Evolutionary conservation across 2,888 invertebrate genomes (phyloP).

Genomic region (Drosophila suboccidentalis): DNA sequence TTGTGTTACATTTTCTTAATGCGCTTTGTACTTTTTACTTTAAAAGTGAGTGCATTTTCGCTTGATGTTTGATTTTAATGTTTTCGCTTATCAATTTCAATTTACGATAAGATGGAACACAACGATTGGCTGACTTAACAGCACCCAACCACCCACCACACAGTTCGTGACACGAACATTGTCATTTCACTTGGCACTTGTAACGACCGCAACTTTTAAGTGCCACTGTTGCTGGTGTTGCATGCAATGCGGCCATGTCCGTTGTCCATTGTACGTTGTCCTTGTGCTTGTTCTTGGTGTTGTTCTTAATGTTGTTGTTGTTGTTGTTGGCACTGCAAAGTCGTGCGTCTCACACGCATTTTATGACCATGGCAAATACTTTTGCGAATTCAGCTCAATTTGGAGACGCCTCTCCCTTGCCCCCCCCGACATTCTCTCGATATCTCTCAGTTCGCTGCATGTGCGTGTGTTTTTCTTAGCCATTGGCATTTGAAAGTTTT

Average conservation of each 20-base stretch:
- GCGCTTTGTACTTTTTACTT: conserved; percentile 4
- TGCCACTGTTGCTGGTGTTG: conserved; percentile 10
- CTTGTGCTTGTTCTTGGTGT: conserved; percentile 44
- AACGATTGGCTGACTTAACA: conserved; percentile 42
- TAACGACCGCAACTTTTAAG: conserved; percentile 57
- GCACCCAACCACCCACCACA: not conserved
- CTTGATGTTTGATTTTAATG: conserved; percentile 32
- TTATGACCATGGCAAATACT: conserved; percentile 51
- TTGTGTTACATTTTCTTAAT: not conserved
- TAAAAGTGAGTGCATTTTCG: conserved; percentile 15
- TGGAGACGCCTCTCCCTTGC: not conserved
- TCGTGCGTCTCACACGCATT: conserved; percentile 47
- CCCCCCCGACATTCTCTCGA: not conserved
- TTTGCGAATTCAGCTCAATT: conserved; percentile 33
- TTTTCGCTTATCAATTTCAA: conserved; percentile 50
- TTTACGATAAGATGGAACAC: conserved; percentile 45
- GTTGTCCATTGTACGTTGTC: conserved; percentile 23
- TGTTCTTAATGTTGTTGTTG: conserved; percentile 6
- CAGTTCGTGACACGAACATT: conserved; percentile 15
- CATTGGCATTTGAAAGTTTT: conserved; percentile 57
- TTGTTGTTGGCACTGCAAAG: conserved; percentile 21
- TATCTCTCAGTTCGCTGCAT: not conserved
- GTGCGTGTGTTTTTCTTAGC: conserved; percentile 8
- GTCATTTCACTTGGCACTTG: conserved; percentile 44
- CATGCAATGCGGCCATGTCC: conserved; percentile 11